Conservation (phyloP, 2,888 invertebrate species). For the Melikaiella ostensackeni region DNA sequence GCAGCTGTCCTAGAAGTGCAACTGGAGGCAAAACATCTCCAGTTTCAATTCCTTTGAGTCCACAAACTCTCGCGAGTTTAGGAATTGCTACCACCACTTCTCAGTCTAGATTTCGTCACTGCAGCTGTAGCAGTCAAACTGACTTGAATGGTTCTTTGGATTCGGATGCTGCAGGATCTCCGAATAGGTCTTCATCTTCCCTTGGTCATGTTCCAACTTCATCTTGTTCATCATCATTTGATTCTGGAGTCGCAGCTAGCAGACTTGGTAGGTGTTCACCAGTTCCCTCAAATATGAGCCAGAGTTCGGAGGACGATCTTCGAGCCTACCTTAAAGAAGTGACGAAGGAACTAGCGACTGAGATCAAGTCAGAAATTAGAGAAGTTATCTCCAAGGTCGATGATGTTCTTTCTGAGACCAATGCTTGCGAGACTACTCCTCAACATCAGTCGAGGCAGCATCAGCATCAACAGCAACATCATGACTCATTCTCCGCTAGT, state of each 20-base stretch:
- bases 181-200: constrained; percentile 69
- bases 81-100: constrained; percentile 81
- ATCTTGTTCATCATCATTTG: constrained; percentile 55
- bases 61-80: constrained; percentile 82
- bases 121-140: constrained; percentile 87
- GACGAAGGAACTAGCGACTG: constrained; percentile 87
- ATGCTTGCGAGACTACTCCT: constrained; percentile 79
- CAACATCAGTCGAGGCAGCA: constrained; percentile 66
- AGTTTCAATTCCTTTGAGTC: constrained; percentile 78
- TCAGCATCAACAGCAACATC: constrained; percentile 54
- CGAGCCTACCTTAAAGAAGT: constrained; percentile 88
- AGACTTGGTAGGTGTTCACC: constrained; percentile 72
- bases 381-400: constrained; percentile 90
- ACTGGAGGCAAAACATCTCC: constrained; percentile 63
- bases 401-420: constrained; percentile 86
- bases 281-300: constrained; percentile 64
- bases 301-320: constrained; percentile 82
- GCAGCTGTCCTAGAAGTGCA: constrained; percentile 52
- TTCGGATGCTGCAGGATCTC: constrained; percentile 74
- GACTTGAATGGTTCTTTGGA: constrained; percentile 84
- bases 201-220: constrained; percentile 64
- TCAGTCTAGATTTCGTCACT: constrained; percentile 78
- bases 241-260: constrained; percentile 56
- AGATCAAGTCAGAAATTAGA: constrained; percentile 89
- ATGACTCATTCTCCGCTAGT: constrained; percentile 85